Conservation (phyloP, 2,797 vertebrate genomes). For the Anguilla anguilla region DNA sequence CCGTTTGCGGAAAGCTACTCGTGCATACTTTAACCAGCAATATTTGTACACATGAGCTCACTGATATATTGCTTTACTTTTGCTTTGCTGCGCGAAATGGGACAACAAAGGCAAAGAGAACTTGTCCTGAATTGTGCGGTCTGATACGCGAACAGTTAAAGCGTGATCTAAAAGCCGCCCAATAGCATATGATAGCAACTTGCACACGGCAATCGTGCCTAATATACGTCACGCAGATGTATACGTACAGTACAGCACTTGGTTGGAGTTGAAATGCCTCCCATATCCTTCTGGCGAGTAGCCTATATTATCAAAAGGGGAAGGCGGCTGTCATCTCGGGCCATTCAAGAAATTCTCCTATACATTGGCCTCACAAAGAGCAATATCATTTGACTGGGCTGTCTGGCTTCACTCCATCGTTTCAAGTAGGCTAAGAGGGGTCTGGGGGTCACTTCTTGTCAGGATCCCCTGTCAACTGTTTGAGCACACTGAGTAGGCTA, state of each 20-base stretch:
- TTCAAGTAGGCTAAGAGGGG: neutral
- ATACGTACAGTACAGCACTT: too few relatives aligned
- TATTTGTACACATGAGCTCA: neutral
- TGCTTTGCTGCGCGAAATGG: neutral
- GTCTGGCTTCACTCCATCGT: conserved; percentile 46
- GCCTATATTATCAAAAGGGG: neutral
- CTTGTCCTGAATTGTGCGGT: neutral
- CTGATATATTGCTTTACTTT: neutral
- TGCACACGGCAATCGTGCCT: neutral
- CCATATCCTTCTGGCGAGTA: neutral
- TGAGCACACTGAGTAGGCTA: conserved; percentile 6
- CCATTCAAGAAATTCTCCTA: neutral
- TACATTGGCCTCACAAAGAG: conserved; percentile 28
- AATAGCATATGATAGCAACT: neutral
- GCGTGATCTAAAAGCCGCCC: neutral
- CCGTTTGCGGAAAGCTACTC: neutral
- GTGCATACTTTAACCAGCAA: neutral
- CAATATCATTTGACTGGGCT: conserved; percentile 35
- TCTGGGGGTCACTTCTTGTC: neutral
- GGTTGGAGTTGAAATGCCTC: neutral
- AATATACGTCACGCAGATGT: too few relatives aligned
- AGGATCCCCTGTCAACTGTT: conserved; percentile 43
- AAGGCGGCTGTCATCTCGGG: neutral
- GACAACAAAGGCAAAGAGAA: neutral
- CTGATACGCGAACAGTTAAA: neutral